A percentile compares a stretch with the other conserved stretches of the same genome.
These are phyloP conservation scores for Apogon hyalosoma DNA, from an alignment of 2,797 vertebrate species.

Conservation along the genomic window DNA sequence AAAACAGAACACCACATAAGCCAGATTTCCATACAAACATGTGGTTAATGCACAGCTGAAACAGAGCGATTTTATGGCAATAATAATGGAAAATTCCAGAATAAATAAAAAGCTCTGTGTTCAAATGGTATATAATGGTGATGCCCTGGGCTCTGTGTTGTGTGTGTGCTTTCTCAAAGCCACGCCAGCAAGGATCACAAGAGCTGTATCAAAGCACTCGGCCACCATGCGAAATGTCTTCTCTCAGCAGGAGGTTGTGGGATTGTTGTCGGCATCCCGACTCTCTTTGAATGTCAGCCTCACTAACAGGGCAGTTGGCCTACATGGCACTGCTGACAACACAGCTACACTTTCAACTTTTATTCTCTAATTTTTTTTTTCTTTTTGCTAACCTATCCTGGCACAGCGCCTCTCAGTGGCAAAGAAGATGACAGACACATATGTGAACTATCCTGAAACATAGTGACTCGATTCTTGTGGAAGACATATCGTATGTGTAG, in stretches of 20 bases:
- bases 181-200: slow-evolving; percentile 80
- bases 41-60: slow-evolving; percentile 35
- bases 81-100: slow-evolving; percentile 70
- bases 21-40: slow-evolving; percentile 57
- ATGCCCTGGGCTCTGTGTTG: slow-evolving; percentile 65
- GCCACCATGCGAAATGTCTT: slow-evolving; percentile 83
- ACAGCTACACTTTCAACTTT: slow-evolving; percentile 79
- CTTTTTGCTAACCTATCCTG: slow-evolving; percentile 12
- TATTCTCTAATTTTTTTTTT: slow-evolving; percentile 60
- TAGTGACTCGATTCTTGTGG: slow-evolving; percentile 18
- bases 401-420: slow-evolving; percentile 74
- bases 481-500: slow-evolving; percentile 23
- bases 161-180: slow-evolving; percentile 70
- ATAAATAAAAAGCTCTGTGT: slow-evolving; percentile 66
- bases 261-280: slow-evolving; percentile 79
- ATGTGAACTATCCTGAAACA: slow-evolving; percentile 11
- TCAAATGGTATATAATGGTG: slow-evolving; percentile 75
- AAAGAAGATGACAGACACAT: slow-evolving; percentile 42
- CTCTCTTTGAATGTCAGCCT: slow-evolving; percentile 84
- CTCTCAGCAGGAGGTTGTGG: slow-evolving; percentile 79
- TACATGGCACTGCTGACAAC: slow-evolving; percentile 73
- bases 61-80: slow-evolving; percentile 48
- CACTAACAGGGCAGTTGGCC: slow-evolving; percentile 81
- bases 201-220: slow-evolving; percentile 81
- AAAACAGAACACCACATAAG: slow-evolving; percentile 20